Evolutionary conservation across 2,888 invertebrate species (phyloP).

Genomic region (Drosophila anceps): DNA sequence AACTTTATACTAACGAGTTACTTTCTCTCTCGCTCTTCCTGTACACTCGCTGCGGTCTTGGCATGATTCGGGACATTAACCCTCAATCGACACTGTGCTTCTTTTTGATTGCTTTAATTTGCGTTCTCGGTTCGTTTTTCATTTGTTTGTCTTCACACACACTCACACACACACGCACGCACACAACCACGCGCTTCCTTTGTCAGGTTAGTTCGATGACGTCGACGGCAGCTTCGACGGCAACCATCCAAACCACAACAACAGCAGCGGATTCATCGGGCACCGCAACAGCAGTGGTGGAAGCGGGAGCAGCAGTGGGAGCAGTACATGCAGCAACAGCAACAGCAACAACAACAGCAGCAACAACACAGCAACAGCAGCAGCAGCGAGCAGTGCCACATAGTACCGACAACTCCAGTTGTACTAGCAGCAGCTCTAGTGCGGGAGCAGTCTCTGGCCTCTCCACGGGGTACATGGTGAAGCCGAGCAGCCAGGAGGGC

Average conservation of each 20-base stretch:
- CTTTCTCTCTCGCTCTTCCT: slow-evolving; percentile 28
- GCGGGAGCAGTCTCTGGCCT: slow-evolving; percentile 46
- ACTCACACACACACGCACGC: slow-evolving; percentile 21
- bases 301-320: slow-evolving; percentile 33
- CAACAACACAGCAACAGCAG: slow-evolving; percentile 21
- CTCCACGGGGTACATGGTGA: slow-evolving; percentile 94
- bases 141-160: slow-evolving; percentile 47
- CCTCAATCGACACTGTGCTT: slow-evolving; percentile 30
- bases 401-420: slow-evolving; percentile 53
- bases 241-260: slow-evolving; percentile 58
- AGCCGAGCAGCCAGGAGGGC: slow-evolving; percentile 93
- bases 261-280: slow-evolving; percentile 37
- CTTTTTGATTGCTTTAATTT: slow-evolving; percentile 71
- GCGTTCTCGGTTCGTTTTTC: slow-evolving; percentile 60
- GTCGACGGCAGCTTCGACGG: slow-evolving; percentile 80
- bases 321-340: slow-evolving; percentile 23
- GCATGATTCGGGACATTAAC: slow-evolving; percentile 41
- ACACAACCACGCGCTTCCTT: slow-evolving; percentile 79
- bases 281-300: slow-evolving; percentile 33
- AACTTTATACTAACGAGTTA: slow-evolving; percentile 55
- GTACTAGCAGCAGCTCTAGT: slow-evolving; percentile 41
- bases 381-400: slow-evolving; percentile 44
- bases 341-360: slow-evolving; percentile 25
- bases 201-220: slow-evolving; percentile 85
- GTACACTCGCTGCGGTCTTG: slow-evolving; percentile 7